Conservation (phyloP, 2,113 vertebrate species). For the Zingel zingel region DNA sequence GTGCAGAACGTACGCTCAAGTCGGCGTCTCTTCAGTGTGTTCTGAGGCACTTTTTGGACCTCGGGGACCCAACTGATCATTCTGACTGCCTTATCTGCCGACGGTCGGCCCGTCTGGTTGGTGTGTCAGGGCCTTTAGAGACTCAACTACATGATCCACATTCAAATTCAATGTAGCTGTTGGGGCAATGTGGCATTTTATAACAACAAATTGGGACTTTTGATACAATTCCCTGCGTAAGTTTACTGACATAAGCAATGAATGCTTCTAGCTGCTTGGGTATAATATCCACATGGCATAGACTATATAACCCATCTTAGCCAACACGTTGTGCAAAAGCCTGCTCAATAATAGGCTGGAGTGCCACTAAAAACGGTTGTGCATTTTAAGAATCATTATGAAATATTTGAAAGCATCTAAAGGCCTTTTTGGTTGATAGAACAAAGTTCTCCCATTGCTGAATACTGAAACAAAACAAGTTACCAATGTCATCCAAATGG, state of each 20-base stretch:
- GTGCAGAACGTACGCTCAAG: too few relatives aligned
- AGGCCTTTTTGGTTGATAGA: neutral
- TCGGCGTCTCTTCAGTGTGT: too few relatives aligned
- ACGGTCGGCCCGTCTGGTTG: too few relatives aligned
- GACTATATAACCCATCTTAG: neutral
- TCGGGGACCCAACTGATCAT: too few relatives aligned
- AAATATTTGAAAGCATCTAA: neutral
- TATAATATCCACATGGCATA: neutral
- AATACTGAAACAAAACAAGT: neutral
- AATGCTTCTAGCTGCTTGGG: neutral
- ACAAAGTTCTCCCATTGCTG: neutral
- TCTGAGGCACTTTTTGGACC: too few relatives aligned
- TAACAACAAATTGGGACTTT: neutral
- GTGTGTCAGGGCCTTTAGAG: too few relatives aligned
- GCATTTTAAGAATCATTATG: neutral
- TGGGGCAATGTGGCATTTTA: neutral
- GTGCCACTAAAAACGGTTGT: neutral
- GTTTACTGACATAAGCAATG: neutral
- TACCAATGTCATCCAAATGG: neutral
- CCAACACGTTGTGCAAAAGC: neutral
- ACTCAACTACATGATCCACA: neutral
- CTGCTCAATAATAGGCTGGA: neutral
- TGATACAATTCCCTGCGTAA: neutral
- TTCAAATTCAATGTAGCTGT: constrained; percentile 2
- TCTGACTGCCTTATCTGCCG: too few relatives aligned